Evolutionary conservation across 2,888 invertebrate species (phyloP).

Genomic region (Drosophila robusta): DNA sequence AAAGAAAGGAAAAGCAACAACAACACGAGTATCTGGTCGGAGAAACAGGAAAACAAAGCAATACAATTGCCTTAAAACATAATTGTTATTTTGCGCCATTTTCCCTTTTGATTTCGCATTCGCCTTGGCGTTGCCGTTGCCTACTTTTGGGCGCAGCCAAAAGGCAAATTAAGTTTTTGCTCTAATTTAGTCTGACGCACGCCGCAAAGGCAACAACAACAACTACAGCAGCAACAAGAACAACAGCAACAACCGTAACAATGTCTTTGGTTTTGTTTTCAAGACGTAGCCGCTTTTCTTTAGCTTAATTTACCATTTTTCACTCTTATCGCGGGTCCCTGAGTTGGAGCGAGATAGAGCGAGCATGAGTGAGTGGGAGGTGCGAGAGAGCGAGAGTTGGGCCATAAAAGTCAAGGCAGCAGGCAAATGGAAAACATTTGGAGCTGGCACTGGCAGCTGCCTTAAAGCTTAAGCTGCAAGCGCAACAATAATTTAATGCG

Average conservation of each 20-base stretch:
- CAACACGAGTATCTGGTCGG: conserved; percentile 22
- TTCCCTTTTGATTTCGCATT: conserved; percentile 68
- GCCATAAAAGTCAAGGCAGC: conserved; percentile 72
- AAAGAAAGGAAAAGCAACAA: conserved; percentile 29
- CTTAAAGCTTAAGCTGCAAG: conserved; percentile 73
- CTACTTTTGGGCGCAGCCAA: conserved; percentile 72
- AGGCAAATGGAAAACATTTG: conserved; percentile 59
- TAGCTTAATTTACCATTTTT: conserved; percentile 80
- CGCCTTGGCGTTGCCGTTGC: conserved; percentile 35
- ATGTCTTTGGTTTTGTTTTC: conserved; percentile 58
- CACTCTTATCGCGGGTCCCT: conserved; percentile 72
- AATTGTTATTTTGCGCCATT: conserved; percentile 80
- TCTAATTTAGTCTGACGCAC: conserved; percentile 80
- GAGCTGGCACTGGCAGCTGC: conserved; percentile 60
- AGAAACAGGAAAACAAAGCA: conserved; percentile 61
- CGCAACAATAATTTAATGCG: conserved; percentile 82
- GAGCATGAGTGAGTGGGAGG: not conserved
- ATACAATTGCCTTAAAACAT: conserved; percentile 81
- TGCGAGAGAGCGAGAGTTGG: conserved; percentile 16
- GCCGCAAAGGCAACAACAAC: conserved; percentile 34
- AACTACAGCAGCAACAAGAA: conserved; percentile 24
- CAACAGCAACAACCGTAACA: conserved; percentile 50
- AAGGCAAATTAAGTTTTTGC: conserved; percentile 81
- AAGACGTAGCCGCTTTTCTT: conserved; percentile 58
- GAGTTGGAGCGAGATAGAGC: conserved; percentile 21